phyloP scores from a whole-genome alignment of 2,888 invertebrate species.

The Stegana nigrithorax region DNA sequence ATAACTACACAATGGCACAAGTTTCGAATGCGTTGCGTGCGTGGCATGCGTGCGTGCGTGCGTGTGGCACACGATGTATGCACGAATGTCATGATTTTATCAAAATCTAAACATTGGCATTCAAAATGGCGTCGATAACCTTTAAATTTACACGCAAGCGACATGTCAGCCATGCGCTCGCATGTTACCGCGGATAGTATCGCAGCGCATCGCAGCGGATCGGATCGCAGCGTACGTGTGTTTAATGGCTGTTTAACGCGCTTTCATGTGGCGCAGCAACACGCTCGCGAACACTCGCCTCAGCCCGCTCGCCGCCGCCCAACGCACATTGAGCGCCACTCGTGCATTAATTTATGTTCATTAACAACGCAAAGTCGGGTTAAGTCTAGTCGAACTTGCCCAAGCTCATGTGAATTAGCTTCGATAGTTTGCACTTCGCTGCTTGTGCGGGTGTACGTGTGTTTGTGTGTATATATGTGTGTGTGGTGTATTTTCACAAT shows the following conservation, averaged over 20 bases:
- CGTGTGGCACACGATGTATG: too few species aligned
- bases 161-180: not conserved
- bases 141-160: slow-evolving; percentile 27
- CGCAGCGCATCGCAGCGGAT: too few species aligned
- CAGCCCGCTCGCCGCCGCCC: too few species aligned
- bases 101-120: slow-evolving; percentile 27
- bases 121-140: slow-evolving; percentile 54
- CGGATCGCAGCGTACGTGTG: not conserved
- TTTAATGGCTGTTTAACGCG: not conserved
- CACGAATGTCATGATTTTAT: slow-evolving; percentile 13
- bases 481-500: slow-evolving; percentile 32
- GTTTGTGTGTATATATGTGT: slow-evolving; percentile 26
- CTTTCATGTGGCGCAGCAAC: slow-evolving; percentile 4
- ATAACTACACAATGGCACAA: not conserved
- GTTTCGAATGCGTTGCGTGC: not conserved
- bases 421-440: not conserved
- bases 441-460: not conserved
- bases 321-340: slow-evolving; percentile 12
- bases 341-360: slow-evolving; percentile 53
- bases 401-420: too few species aligned
- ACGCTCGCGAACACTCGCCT: not conserved
- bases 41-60: slow-evolving; percentile 30
- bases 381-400: slow-evolving; percentile 21
- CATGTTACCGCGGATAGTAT: too few species aligned
- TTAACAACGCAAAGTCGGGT: slow-evolving; percentile 47